A percentile compares a stretch with the other conserved stretches of the same genome.
Evolutionary conservation across 2,113 vertebrate genomes (phyloP).

Genomic region (Probosciger aterrimus): DNA sequence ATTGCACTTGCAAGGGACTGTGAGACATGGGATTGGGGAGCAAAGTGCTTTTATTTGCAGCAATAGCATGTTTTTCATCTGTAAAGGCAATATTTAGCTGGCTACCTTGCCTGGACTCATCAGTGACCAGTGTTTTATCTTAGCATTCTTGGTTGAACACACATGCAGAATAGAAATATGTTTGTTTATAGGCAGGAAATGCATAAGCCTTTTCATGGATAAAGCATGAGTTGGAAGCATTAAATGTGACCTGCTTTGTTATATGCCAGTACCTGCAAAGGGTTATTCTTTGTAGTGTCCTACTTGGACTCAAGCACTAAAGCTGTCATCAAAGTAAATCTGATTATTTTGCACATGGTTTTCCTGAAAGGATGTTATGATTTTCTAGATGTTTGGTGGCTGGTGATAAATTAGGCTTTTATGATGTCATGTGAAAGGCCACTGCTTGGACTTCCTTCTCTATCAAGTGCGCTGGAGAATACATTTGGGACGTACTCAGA

Average conservation of each 20-base stretch:
- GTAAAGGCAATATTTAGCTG: neutral
- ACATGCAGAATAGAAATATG: neutral
- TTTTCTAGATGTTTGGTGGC: slow-evolving; percentile 91
- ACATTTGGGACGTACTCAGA: slow-evolving; percentile 52
- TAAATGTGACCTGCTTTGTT: neutral
- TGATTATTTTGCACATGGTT: slow-evolving; percentile 94
- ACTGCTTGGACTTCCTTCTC: slow-evolving; percentile 81
- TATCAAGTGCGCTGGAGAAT: slow-evolving; percentile 65
- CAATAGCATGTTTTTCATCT: neutral
- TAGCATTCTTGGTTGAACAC: neutral
- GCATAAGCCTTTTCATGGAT: neutral
- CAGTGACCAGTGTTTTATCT: neutral
- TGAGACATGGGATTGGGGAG: neutral
- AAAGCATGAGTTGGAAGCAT: neutral
- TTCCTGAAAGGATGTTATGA: slow-evolving; percentile 99
- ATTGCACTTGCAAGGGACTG: neutral
- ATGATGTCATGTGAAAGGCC: slow-evolving; percentile 94
- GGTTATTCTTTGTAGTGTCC: slow-evolving; percentile 69
- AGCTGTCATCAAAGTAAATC: slow-evolving; percentile 88
- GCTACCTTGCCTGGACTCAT: neutral
- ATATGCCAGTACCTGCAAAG: slow-evolving; percentile 63
- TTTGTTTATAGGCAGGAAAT: slow-evolving; percentile 15
- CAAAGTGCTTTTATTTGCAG: neutral
- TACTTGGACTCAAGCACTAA: slow-evolving; percentile 70
- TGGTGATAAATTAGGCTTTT: slow-evolving; percentile 92